Evolutionary conservation across 2,797 vertebrate species (phyloP).

Genomic region (Darevskia nairensis): DNA sequence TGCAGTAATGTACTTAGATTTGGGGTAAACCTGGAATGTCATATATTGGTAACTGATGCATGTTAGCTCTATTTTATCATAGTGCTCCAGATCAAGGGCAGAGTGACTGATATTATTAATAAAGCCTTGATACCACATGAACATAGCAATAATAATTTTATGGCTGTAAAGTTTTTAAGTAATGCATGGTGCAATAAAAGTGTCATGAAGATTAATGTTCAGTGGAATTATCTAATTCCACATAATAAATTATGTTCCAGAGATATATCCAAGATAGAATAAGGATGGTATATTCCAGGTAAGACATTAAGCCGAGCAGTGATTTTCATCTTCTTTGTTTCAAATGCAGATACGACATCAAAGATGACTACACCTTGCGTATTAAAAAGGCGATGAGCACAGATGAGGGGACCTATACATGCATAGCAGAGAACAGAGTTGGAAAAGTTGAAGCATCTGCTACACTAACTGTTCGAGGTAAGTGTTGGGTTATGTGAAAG

Average conservation of each 20-base stretch:
- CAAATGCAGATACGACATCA: conserved; percentile 91
- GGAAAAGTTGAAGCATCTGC: conserved; percentile 95
- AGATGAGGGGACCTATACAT: conserved; percentile 93
- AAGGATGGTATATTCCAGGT: conserved; percentile 52
- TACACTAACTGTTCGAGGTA: conserved; percentile 95
- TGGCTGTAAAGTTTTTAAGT: conserved; percentile 77
- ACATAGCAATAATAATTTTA: conserved; percentile 75
- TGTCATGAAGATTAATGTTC: conserved; percentile 74
- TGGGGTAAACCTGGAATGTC: conserved; percentile 62
- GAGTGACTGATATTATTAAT: conserved; percentile 76
- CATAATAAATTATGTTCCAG: conserved; percentile 69
- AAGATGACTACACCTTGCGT: conserved; percentile 94
- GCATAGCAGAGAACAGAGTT: conserved; percentile 95
- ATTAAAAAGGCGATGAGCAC: conserved; percentile 89
- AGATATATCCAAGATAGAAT: conserved; percentile 51
- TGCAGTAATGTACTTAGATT: conserved; percentile 42
- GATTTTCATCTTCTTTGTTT: conserved; percentile 39
- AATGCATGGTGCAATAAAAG: conserved; percentile 74
- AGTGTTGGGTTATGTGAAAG: conserved; percentile 58
- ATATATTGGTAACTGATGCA: conserved; percentile 67
- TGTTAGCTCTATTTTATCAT: conserved; percentile 75
- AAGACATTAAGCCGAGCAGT: conserved; percentile 38
- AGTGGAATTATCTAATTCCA: conserved; percentile 70
- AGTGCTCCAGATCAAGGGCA: conserved; percentile 70
- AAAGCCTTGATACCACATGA: conserved; percentile 67